Evolutionary conservation across 2,888 invertebrate species (phyloP).

Genomic region (Malthinus flaveolus): DNA sequence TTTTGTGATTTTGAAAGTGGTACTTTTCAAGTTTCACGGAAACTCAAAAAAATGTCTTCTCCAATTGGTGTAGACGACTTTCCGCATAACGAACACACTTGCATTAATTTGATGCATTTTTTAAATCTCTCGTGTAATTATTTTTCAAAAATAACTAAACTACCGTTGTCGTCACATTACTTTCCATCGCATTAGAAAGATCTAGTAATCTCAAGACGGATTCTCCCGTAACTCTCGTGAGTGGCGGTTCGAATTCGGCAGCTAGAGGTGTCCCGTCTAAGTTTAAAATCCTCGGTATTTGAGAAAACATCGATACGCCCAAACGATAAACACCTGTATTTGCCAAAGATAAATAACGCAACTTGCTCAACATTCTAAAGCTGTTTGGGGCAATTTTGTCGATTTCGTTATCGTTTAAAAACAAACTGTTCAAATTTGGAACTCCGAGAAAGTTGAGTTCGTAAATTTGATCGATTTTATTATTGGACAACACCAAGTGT

Average conservation of each 20-base stretch:
- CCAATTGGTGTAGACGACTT: too few relatives aligned
- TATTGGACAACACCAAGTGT: conserved; percentile 46
- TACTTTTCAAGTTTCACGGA: too few relatives aligned
- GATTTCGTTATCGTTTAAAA: conserved; percentile 47
- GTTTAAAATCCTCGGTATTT: conserved; percentile 46
- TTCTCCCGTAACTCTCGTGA: conserved; percentile 45
- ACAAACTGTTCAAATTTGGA: conserved; percentile 45
- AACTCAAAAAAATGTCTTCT: too few relatives aligned
- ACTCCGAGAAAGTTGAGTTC: conserved; percentile 47
- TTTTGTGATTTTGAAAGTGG: too few relatives aligned
- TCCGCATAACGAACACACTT: not conserved
- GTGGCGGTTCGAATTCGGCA: conserved; percentile 47
- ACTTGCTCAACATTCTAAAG: conserved; percentile 44
- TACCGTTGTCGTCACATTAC: not conserved
- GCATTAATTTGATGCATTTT: not conserved
- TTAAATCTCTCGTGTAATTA: not conserved
- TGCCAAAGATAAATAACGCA: conserved; percentile 49
- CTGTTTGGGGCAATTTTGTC: conserved; percentile 42
- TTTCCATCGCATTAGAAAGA: conserved; percentile 12
- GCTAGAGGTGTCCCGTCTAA: conserved; percentile 48
- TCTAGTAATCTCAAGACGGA: conserved; percentile 40
- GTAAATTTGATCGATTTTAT: conserved; percentile 47
- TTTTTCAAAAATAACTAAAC: conserved; percentile 9
- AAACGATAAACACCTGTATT: conserved; percentile 49
- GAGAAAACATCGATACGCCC: conserved; percentile 47